A percentile compares a stretch with the other conserved stretches of the same genome.
Conservation (phyloP, 2,113 vertebrate genomes). For the western clawed frog (Xenopus tropicalis) region UCB_Xtro_10.0 CM004448.2:63388501-63389000, state of each 20-base stretch:
- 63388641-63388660: constrained; percentile 81
- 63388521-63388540: too few relatives aligned
- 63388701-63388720: constrained; percentile 79
- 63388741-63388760: constrained; percentile 42
- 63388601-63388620: constrained; percentile 84
- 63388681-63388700: constrained; percentile 97
- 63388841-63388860: constrained; percentile 53
- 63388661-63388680: constrained; percentile 67
- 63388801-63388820: constrained; percentile 51
- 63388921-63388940: constrained; percentile 53
- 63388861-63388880: constrained; percentile 64
- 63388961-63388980: constrained; percentile 71
- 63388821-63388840: constrained; percentile 54
- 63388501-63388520: too few relatives aligned
- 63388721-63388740: neutral
- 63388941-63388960: constrained; percentile 74
- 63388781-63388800: constrained; percentile 58
- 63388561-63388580: too few relatives aligned
- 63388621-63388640: constrained; percentile 89
- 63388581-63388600: constrained; percentile 11
- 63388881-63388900: constrained; percentile 56
- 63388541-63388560: too few relatives aligned
- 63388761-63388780: constrained; percentile 56
- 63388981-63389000: constrained; percentile 18
- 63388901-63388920: constrained; percentile 60